Evolutionary conservation across 2,113 vertebrate species (phyloP), one percentile per base, ranked within the genome.

Genomic region (Phyllostomus hastatus): DNA sequence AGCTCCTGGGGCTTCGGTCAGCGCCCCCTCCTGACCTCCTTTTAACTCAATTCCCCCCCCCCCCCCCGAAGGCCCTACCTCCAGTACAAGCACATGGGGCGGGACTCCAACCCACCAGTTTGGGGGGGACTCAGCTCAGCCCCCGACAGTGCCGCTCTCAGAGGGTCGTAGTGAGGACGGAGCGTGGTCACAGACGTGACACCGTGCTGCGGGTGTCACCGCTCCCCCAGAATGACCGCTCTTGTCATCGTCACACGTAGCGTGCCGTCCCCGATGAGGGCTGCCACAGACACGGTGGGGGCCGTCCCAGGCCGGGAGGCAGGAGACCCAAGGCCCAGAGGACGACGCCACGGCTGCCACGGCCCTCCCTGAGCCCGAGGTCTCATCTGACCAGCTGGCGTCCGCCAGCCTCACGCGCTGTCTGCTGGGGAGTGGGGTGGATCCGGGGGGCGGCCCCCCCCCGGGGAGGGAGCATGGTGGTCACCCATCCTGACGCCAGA

Each of bases 301-400:
- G 38, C 24, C 9, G 11, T 17, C 10, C 28, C 7, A 9, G 17
- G n/a, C 41, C 15, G 5, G 1, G 7, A 48, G 14, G n/a, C 26
- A 11, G 17, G 46, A 20, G 11, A 24, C 16, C 10, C 5, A 1
- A n/a, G 33, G 6, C 7, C 4, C 28, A 16, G 0, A 17, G 0
- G 17, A 16, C 1, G 14, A 16, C 2, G 14, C 33, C 52, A 10
- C 0, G 2, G 7, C 48, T 57, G 50, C 1, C 2, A 2, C 0
- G 4, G 4, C 73, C 10, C 57, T 4, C 75, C 61, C 50, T 38
- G 7, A 52, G 9, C n/a, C 33, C 26, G 16, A 43, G 72, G 6
- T 12, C 22, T 76, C 52, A 5, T 10, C 46, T 8, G 35, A 41
- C 38, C 4, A 1, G 4, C 17, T 78, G 31, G 48, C 5, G 1